Base-by-base conservation (phyloP, 30 jellyfish, hydroid and myxozoan species). In the Sanderia malayensis region DNA sequence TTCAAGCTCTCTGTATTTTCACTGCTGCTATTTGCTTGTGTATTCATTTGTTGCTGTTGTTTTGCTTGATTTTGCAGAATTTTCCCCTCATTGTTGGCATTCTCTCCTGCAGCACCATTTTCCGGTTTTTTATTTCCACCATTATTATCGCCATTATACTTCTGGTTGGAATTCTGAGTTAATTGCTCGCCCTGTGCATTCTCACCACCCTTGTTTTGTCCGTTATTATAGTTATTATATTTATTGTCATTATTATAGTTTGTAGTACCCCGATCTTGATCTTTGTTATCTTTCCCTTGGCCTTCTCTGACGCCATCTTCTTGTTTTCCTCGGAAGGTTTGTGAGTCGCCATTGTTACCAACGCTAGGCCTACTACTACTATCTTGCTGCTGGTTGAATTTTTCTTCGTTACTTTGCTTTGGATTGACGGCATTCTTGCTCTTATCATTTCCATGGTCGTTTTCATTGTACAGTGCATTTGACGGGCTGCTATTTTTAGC, bases 401-500 rank as follows among this genome's bases (percentile, higher is more conserved):
- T 15, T 18, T 49, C 64, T 2, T 18, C 18, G 18, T 49, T 19
- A n/a, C n/a, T n/a, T 49, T 49, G 27, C 27, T 49, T 49, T 49
- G 64, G 7, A 49, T 49, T 8, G 18, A 7, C 18, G 3, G 11
- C 3, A 4, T 18, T 49, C 2, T 2, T 4, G 18, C 27, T 49
- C n/a, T n/a, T n/a, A n/a, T n/a, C n/a, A n/a, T n/a, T n/a, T 19
- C 27, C 64, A 9, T 49, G 23, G 27, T 49, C 64, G 24, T 19
- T 49, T 15, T 49, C 64, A 49, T 7, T 49, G 27, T 49, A 49
- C 64, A 49, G 18, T 4, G 64, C 64, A 49, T 49, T 49, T 4
- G 64, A 49, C 2, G 64, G 64, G 64, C 18, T 49, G 4, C 18
- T 49, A 24, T 19, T 49, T 26, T 24, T 25, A 11, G 18, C 52